Evolutionary conservation across 2,888 invertebrate genomes (phyloP).

Genomic region (Agonopterix arenella): DNA sequence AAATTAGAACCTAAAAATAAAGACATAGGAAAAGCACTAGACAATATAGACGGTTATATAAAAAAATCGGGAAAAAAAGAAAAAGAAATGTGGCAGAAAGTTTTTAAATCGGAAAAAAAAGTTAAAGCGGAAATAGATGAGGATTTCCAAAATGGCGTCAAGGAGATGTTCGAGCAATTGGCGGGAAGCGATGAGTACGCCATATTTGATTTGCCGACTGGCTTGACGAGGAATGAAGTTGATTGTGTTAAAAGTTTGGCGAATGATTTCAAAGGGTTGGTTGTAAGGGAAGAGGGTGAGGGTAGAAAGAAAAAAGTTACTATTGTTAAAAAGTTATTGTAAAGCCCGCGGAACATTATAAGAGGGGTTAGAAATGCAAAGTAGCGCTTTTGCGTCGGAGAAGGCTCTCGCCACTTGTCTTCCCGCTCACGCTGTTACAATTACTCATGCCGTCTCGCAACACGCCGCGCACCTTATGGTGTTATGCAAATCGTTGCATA

Average conservation of each 20-base stretch:
- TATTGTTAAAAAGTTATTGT: conserved; percentile 33
- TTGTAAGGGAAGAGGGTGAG: conserved; percentile 36
- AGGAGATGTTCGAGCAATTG: conserved; percentile 53
- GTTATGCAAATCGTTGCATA: no score
- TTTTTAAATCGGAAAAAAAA: conserved; percentile 33
- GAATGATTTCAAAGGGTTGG: conserved; percentile 34
- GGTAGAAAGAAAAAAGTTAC: conserved; percentile 39
- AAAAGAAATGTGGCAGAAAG: conserved; percentile 53
- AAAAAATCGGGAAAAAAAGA: conserved; percentile 34
- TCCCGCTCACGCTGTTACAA: no score
- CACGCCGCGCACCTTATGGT: no score
- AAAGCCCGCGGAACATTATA: no score
- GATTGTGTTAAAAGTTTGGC: conserved; percentile 43
- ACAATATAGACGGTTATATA: conserved; percentile 36
- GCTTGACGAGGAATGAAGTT: conserved; percentile 42
- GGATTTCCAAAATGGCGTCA: conserved; percentile 44
- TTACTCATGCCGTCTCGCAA: no score
- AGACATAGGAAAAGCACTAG: conserved; percentile 50
- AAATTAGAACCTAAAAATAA: conserved; percentile 60
- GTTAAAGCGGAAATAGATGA: conserved; percentile 42
- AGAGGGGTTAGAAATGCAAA: no score
- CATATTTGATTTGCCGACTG: conserved; percentile 48
- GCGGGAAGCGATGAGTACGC: conserved; percentile 36
- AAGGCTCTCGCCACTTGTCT: no score
- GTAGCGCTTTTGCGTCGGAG: no score